Evolutionary conservation across 2,797 vertebrate species (phyloP), one percentile per base, ranked within the genome.

Genomic region (Girardinus metallicus): DNA sequence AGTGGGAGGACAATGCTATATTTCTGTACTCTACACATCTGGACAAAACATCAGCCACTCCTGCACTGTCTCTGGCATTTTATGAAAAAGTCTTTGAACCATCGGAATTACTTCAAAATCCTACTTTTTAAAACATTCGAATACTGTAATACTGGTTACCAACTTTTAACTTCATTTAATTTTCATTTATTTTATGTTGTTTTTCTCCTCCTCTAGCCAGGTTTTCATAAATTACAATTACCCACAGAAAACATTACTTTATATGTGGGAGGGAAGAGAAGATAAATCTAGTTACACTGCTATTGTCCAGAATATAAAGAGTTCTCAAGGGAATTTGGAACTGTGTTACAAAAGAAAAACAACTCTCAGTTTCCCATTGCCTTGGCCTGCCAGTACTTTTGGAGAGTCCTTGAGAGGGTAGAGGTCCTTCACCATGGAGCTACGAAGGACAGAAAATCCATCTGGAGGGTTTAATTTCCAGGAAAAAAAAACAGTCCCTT

Each of bases 401-500:
- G 49, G 75, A 76, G 75, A 53, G 75, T 66, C 70, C 75, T 77
- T 53, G 47, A 81, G 36, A 64, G 46, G 16, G 6, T 49, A 64
- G 71, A 73, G 75, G 75, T 39, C 68, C 75, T 81, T 77, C 70
- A 81, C 29, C 62, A 29, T 73, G 55, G 21, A 73, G 68, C 75
- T 77, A 44, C 46, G 36, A 26, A 60, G n/a, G 21, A 73, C 10
- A 34, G 55, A 43, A 29, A 46, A 4, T 44, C 7, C 71, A 43
- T 21, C 73, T 36, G 34, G 71, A 39, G 47, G 29, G 46, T 23
- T 53, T 31, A 49, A 55, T 73, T 55, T 53, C 46, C 23, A 64
- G 21, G 23, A 51, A 49, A 49, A 60, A 2, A 49, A 60, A 73
- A 46, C 34, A 76, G 7, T 5, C 7, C 31, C 31, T 60, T 21